Percentiles rank a stretch among this genome's conserved stretches.
phyloP scores from a whole-genome alignment of 37 sponge, comb jelly and placozoan species.

The Crambe crambe region DNA sequence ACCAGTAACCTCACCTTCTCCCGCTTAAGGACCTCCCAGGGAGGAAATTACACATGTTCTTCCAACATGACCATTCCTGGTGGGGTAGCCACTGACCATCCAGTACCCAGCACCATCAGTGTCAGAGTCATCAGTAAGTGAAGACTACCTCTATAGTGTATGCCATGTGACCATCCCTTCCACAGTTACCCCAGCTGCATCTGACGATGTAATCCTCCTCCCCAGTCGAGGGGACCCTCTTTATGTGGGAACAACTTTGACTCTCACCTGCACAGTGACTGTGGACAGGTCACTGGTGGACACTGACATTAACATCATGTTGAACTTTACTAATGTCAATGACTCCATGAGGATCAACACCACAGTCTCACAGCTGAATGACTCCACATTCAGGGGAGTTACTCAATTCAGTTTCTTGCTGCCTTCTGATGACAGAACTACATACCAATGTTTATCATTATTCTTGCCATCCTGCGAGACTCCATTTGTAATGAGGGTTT shows the following conservation, averaged over 20 bases:
- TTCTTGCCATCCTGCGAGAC: too few species aligned
- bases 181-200: background rate
- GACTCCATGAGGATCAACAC: too few species aligned
- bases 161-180: background rate
- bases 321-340: too few species aligned
- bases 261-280: slow-evolving; percentile 7
- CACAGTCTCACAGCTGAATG: too few species aligned
- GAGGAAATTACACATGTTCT: background rate
- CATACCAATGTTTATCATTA: too few species aligned
- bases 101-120: background rate
- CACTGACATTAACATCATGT: background rate
- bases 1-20: background rate
- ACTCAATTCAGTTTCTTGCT: too few species aligned
- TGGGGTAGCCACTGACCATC: background rate
- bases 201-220: background rate
- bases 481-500: too few species aligned
- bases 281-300: background rate
- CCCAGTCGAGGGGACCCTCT: background rate
- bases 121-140: background rate
- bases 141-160: background rate
- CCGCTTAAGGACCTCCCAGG: background rate
- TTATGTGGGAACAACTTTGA: background rate
- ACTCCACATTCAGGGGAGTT: background rate
- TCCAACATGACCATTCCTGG: background rate
- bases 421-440: too few species aligned